Conservation (phyloP, 2,888 invertebrate species). For the Plagiodera versicolora region DNA sequence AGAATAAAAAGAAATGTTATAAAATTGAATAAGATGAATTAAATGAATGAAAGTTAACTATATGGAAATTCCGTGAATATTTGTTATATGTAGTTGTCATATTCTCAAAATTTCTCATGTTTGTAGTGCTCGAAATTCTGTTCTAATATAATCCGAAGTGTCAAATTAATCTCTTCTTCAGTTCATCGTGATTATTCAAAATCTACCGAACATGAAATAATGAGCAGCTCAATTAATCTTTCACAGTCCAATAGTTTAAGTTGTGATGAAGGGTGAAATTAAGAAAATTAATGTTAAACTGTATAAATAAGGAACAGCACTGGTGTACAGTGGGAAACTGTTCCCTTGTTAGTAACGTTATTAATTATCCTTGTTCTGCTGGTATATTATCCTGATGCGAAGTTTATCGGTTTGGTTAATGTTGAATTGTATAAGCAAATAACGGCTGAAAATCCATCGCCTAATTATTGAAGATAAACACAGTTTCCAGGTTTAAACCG, state of each 20-base stretch:
- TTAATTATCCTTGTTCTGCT: constrained; percentile 13
- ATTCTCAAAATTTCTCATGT: too few species aligned
- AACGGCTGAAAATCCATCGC: background rate
- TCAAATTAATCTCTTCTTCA: background rate
- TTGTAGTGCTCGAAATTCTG: too few species aligned
- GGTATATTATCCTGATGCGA: background rate
- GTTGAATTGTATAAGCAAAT: background rate
- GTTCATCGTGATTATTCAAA: too few species aligned
- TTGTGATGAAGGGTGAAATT: constrained; percentile 36
- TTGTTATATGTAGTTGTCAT: too few species aligned
- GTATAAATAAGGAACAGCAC: constrained; percentile 36
- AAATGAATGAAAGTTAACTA: too few species aligned
- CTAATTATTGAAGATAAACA: background rate
- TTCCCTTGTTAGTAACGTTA: constrained; percentile 23
- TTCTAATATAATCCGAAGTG: too few species aligned
- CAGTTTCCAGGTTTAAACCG: too few species aligned
- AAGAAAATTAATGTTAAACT: constrained; percentile 39
- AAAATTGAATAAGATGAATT: too few species aligned
- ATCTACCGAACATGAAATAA: background rate
- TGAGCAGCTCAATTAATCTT: constrained; percentile 32
- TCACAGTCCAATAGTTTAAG: constrained; percentile 35
- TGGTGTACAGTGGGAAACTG: constrained; percentile 32
- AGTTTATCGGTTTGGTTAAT: constrained; percentile 8
- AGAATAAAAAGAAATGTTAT: too few species aligned
- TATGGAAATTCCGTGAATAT: too few species aligned